These are phyloP conservation scores for Cyrtonyx montezumae DNA, from an alignment of 2,113 vertebrate species.

Conservation along the genomic window DNA sequence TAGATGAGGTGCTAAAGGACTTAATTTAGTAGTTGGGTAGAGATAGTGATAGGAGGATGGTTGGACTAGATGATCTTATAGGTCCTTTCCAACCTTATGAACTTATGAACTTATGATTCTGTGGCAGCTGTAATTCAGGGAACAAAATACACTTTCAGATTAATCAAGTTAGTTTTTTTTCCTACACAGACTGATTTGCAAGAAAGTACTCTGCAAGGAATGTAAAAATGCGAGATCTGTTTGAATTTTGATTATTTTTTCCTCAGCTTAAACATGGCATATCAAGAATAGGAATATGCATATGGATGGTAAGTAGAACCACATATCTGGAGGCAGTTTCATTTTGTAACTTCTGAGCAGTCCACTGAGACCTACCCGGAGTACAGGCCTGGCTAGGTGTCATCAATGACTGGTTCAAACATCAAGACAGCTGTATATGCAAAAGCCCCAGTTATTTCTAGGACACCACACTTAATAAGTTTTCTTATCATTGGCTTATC, in stretches of 20 bases:
- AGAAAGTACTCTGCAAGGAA: neutral
- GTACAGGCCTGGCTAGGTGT: neutral
- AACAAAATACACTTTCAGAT: neutral
- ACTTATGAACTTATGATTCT: neutral
- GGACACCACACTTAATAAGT: neutral
- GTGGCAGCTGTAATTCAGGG: neutral
- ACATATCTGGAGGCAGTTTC: neutral
- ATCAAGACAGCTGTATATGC: neutral
- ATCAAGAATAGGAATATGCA: fast-evolving
- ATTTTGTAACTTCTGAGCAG: neutral
- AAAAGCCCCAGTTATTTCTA: neutral
- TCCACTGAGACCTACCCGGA: neutral
- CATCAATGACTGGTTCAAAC: neutral
- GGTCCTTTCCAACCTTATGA: too few relatives aligned
- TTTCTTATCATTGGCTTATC: neutral
- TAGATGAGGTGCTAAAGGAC: too few relatives aligned
- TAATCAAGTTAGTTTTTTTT: neutral
- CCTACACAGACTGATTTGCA: neutral
- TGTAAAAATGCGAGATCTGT: neutral
- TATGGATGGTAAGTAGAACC: neutral
- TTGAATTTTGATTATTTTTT: neutral
- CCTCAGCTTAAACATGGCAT: neutral
- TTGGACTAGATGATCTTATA: too few relatives aligned
- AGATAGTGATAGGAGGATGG: too few relatives aligned
- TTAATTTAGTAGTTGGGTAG: too few relatives aligned